Percentiles rank a stretch among this genome's conserved stretches.
Conservation (phyloP, 1,140 invertebrate genomes). For the Leptinotarsa lineolata region DNA sequence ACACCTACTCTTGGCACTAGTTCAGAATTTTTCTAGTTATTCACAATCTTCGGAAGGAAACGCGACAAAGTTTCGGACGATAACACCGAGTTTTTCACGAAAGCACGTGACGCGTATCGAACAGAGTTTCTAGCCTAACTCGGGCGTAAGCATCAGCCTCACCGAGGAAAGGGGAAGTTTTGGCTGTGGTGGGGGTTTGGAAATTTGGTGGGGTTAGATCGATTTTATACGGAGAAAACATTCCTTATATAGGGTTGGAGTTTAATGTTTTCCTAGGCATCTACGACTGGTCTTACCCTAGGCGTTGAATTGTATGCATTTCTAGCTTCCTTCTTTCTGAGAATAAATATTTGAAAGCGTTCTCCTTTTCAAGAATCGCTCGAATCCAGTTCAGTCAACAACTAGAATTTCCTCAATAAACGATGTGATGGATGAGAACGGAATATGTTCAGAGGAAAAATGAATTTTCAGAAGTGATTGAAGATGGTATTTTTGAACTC, state of each 20-base stretch:
- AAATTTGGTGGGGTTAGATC: constrained; percentile 12
- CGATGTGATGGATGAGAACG: too few species aligned
- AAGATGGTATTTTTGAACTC: too few species aligned
- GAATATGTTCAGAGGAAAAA: too few species aligned
- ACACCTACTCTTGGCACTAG: too few species aligned
- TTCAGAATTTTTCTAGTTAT: neutral
- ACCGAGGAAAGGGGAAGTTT: constrained; percentile 3
- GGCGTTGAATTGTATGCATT: constrained; percentile 22
- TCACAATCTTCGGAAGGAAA: neutral
- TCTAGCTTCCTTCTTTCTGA: neutral
- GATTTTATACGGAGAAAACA: constrained; percentile 24
- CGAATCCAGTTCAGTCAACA: neutral
- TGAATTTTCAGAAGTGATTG: too few species aligned
- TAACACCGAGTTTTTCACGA: neutral
- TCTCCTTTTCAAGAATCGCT: neutral
- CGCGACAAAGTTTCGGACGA: neutral
- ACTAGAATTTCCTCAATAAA: neutral
- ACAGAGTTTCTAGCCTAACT: constrained; percentile 11
- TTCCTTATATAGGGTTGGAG: constrained; percentile 10
- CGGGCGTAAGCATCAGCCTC: constrained; percentile 19
- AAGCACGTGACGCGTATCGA: constrained; percentile 4
- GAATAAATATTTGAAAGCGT: constrained; percentile 12
- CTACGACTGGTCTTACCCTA: constrained; percentile 24
- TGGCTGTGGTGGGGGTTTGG: constrained; percentile 2
- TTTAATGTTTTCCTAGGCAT: constrained; percentile 26